Base-by-base conservation (phyloP, 2,113 vertebrate genomes). In the Poeciliopsis retropinna region DNA sequence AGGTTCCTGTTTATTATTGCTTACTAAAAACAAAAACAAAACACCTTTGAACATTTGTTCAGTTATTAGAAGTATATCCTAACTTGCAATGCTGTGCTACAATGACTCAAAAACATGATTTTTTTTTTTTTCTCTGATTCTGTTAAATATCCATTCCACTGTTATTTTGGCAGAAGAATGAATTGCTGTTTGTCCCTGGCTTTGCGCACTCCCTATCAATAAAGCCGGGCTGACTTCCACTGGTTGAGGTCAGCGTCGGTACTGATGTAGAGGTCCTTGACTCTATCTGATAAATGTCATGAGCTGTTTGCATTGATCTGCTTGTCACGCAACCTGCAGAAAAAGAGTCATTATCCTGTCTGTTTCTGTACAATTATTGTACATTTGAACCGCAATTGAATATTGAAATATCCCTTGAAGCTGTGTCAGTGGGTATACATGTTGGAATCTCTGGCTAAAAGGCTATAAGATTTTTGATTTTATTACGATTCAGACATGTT, bases 231-330 rank as follows among this genome's bases (percentile, higher is more conserved):
- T 71, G 85, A 85, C 88, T 86, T 54, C 51, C 79, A 88, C 70
- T 80, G n/a, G 63, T 54, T 28, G 70, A 80, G 68, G 75, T 81
- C 68, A 86, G 70, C 73, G 28, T 83, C 79, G 66, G 60, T 32
- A 17, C 80, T 89, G 83, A 91, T 89, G 81, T 81, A 83, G 75
- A 79, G 85, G 84, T 87, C 81, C 88, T 92, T 73, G 82, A 91
- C 76, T 85, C 76, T 75, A 82, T 84, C 85, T 84, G 83, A 90
- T 91, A 89, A 91, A 92, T 86, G 87, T 90, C 87, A 79, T 73
- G 85, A 89, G 84, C 76, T 81, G 85, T 86, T 87, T 86, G 75
- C 88, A 89, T 88, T 87, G 90, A 91, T 92, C 83, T 82, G 84
- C 79, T 80, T 85, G 79, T 64, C 82, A 88, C 82, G 70, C 64